Evolutionary conservation across 2,888 invertebrate species (phyloP).

Genomic region (Plutella xylostella): DNA sequence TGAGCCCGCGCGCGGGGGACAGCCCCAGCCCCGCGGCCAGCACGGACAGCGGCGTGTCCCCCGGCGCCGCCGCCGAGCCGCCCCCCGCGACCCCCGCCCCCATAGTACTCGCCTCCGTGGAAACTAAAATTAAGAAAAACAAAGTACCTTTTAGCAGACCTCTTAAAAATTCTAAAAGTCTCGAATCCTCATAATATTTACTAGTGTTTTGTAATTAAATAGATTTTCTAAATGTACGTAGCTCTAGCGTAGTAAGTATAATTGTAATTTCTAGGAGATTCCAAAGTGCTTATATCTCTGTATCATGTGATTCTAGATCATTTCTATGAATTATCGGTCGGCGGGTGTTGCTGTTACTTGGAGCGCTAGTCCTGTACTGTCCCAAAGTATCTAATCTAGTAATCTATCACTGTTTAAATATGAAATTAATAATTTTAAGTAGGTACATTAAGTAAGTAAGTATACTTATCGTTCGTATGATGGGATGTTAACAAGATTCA

Average conservation of each 20-base stretch:
- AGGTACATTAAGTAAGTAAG: too few relatives aligned
- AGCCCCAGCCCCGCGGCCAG: conserved; percentile 58
- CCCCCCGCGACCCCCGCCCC: not conserved
- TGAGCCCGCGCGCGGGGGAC: conserved; percentile 53
- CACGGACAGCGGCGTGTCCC: conserved; percentile 58
- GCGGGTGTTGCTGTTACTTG: too few relatives aligned
- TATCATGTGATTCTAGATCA: conserved; percentile 44
- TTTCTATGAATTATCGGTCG: too few relatives aligned
- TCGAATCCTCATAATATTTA: conserved; percentile 51
- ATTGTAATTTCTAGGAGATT: conserved; percentile 47
- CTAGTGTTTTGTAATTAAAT: conserved; percentile 54
- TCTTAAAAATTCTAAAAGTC: conserved; percentile 61
- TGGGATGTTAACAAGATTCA: too few relatives aligned
- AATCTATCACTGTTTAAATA: too few relatives aligned
- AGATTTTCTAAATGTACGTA: conserved; percentile 68
- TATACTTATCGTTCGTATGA: too few relatives aligned
- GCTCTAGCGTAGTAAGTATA: conserved; percentile 35
- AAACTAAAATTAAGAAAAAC: conserved; percentile 45
- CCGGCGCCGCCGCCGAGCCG: conserved; percentile 44
- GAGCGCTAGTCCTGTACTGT: too few relatives aligned
- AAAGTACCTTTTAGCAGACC: conserved; percentile 43
- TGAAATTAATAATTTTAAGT: too few relatives aligned
- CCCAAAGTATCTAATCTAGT: too few relatives aligned
- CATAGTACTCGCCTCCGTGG: conserved; percentile 24
- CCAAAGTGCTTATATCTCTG: conserved; percentile 52